Evolutionary conservation across 2,888 invertebrate species (phyloP), one percentile per base, ranked within the genome.

Genomic region (Hirtodrosophila alboralis): DNA sequence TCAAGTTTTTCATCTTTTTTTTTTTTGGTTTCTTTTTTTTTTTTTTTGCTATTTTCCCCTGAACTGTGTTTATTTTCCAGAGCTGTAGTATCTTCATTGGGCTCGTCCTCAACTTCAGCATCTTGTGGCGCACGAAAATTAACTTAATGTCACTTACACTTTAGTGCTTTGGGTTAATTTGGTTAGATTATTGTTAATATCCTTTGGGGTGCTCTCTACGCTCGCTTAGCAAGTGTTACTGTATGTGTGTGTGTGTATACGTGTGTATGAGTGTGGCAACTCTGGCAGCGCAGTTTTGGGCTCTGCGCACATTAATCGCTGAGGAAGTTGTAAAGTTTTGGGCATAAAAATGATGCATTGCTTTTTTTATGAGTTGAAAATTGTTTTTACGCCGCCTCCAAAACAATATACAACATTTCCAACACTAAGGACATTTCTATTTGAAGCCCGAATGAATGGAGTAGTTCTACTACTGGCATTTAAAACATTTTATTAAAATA

Each of bases 71-170:
- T 70, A 65, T 73, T 44, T 62, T 64, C 41, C 58, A 52, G n/a
- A n/a, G 58, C 58, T 60, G 23, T 23, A 23, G 48, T 59, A 41
- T 65, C 60, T 59, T 51, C 53, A 57, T 66, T 75, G 69, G 57
- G 38, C 56, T 74, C 45, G 60, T 53, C 65, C 41, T 74, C 38
- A 33, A 27, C 31, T 43, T 45, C 56, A 52, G 48, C 51, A 34
- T 45, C 44, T 43, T 23, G 23, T 23, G 23, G 23, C 31, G 76
- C 75, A 83, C 74, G 87, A 87, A 87, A 87, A 87, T 87, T 87
- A 87, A 87, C 87, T 87, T 87, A 87, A 87, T 87, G 87, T 87
- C 87, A 88, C 88, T 87, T 87, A 87, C 88, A 87, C 87, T 87
- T 87, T 88, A 87, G 87, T 87, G 87, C 87, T 87, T 87, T 87